A percentile compares a stretch with the other conserved stretches of the same genome.
Conservation (phyloP, 2,113 vertebrate species). For the Cephalopterus ornatus region DNA sequence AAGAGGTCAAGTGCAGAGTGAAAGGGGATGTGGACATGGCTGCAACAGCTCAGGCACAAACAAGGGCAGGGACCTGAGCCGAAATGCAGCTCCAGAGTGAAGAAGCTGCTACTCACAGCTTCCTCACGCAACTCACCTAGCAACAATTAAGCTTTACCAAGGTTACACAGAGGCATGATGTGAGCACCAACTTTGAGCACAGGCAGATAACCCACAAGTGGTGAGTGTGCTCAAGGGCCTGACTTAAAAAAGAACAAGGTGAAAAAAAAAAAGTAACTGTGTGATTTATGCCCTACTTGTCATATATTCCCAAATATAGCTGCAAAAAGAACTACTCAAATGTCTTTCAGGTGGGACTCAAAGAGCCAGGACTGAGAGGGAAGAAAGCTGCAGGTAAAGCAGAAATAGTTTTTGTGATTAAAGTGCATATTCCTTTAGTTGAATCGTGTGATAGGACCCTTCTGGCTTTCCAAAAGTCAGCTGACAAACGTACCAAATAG, state of each 20-base stretch:
- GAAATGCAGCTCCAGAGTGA: neutral
- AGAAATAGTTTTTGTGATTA: neutral
- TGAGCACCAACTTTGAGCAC: neutral
- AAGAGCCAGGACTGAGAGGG: neutral
- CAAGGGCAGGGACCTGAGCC: neutral
- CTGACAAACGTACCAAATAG: neutral
- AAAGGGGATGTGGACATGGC: neutral
- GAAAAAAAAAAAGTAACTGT: neutral
- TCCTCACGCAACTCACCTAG: neutral
- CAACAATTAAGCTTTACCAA: neutral
- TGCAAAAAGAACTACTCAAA: neutral
- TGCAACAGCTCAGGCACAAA: neutral
- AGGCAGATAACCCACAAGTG: neutral
- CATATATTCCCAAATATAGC: neutral
- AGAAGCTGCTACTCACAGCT: neutral
- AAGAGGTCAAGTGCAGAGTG: neutral
- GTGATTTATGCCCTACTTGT: neutral
- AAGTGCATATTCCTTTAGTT: neutral
- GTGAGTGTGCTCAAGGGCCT: neutral
- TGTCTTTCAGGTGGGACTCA: neutral
- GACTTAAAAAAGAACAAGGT: neutral
- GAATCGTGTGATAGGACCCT: neutral
- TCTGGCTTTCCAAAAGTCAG: neutral
- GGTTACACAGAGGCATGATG: neutral
- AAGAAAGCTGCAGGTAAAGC: neutral